Evolutionary conservation across 2,797 vertebrate species (phyloP).

Genomic region (Notolabrus celidotus): DNA sequence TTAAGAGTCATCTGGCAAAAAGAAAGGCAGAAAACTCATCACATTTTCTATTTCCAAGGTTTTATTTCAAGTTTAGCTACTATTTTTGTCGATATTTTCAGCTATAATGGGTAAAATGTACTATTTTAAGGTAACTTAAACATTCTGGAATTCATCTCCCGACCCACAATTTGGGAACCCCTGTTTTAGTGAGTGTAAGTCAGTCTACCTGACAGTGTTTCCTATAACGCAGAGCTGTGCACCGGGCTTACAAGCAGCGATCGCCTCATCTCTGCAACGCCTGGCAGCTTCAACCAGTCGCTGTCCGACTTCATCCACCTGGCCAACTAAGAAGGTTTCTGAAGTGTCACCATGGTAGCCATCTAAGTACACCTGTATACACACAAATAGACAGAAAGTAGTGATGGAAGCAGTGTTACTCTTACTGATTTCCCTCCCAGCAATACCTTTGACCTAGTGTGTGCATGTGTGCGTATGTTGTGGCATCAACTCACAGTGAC

Average conservation of each 20-base stretch:
- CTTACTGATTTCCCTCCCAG: neutral
- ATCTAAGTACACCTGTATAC: constrained; percentile 92
- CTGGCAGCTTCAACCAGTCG: constrained; percentile 93
- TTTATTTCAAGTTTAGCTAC: too few species aligned
- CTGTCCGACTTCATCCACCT: constrained; percentile 91
- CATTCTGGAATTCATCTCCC: too few species aligned
- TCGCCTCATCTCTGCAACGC: constrained; percentile 94
- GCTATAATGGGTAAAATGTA: too few species aligned
- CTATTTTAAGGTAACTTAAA: too few species aligned
- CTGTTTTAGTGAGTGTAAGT: too few species aligned
- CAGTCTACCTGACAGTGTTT: constrained; percentile 95
- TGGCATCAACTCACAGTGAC: constrained; percentile 92
- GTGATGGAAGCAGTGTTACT: neutral
- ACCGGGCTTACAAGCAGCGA: constrained; percentile 92
- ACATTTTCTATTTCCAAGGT: too few species aligned
- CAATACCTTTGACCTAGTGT: neutral
- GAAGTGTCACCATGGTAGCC: constrained; percentile 99
- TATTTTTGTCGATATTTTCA: too few species aligned
- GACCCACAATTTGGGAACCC: too few species aligned
- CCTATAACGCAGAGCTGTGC: constrained; percentile 94
- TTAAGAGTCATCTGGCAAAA: too few species aligned
- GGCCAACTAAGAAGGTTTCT: constrained; percentile 96
- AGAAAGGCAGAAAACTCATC: too few species aligned
- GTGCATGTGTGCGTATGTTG: neutral
- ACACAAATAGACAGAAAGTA: constrained; percentile 9